These are phyloP conservation scores for Anabas testudineus DNA, from an alignment of 2,797 vertebrate genomes.

Conservation along the genomic window DNA sequence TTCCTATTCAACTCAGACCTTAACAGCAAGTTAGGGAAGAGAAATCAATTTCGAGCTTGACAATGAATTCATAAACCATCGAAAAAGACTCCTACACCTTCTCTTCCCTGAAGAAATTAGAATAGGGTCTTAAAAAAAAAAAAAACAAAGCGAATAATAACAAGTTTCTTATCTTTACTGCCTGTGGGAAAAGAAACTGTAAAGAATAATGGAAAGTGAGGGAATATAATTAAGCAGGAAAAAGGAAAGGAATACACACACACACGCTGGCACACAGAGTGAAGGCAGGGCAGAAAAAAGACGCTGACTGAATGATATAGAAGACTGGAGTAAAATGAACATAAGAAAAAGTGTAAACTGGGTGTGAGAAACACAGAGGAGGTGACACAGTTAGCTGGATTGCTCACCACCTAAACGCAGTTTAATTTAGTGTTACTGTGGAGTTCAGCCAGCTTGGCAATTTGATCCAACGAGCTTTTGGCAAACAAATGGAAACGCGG, in stretches of 20 bases:
- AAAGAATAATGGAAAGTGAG: conserved; percentile 53
- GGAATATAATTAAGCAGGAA: conserved; percentile 36
- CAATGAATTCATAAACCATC: conserved; percentile 19
- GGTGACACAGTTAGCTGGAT: conserved; percentile 33
- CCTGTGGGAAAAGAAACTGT: conserved; percentile 41
- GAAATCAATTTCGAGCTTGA: conserved; percentile 45
- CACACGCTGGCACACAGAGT: not conserved
- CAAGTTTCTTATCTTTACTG: conserved; percentile 53
- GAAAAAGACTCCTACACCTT: conserved; percentile 34
- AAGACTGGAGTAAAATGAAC: conserved; percentile 2
- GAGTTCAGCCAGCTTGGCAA: conserved; percentile 56
- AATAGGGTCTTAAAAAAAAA: conserved; percentile 19
- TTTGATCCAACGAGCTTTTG: conserved; percentile 49
- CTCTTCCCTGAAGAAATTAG: conserved; percentile 38
- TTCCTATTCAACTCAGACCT: not conserved
- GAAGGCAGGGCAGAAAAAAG: conserved; percentile 15
- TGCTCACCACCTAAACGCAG: conserved; percentile 44
- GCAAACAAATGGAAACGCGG: conserved; percentile 45
- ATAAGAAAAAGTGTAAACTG: not conserved
- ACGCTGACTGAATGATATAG: not conserved
- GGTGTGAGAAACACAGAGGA: conserved; percentile 16
- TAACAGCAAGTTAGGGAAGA: conserved; percentile 14
- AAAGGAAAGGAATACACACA: conserved; percentile 2
- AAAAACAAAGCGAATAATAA: conserved; percentile 44
- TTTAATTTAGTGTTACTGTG: conserved; percentile 52